phyloP scores from a whole-genome alignment of 1,140 invertebrate genomes.

The Camponotus pennsylvanicus region DNA sequence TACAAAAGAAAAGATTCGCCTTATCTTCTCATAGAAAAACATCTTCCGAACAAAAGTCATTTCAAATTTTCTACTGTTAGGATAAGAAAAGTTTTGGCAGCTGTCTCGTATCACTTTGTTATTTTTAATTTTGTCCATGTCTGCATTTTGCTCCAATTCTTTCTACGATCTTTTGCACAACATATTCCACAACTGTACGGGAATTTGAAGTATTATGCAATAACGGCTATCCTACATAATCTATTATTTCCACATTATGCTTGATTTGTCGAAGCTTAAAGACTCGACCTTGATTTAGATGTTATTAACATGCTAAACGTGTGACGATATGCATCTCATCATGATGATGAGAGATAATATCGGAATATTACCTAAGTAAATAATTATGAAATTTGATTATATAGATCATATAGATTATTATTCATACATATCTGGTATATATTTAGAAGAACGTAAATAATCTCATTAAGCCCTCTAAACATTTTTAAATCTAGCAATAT shows the following conservation, averaged over 20 bases:
- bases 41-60: not conserved
- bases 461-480: not conserved
- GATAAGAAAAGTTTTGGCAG: slow-evolving; percentile 2
- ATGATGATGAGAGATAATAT: not conserved
- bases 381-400: not conserved
- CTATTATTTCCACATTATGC: not conserved
- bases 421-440: not conserved
- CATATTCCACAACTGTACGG: not conserved
- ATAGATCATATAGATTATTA: too few species aligned
- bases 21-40: not conserved
- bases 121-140: not conserved
- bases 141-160: slow-evolving; percentile 12
- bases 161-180: not conserved
- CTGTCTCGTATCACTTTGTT: not conserved
- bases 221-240: not conserved
- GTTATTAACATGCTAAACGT: not conserved
- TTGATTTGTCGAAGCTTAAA: not conserved
- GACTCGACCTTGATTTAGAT: not conserved
- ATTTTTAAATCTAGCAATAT: not conserved
- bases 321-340: not conserved
- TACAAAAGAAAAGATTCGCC: not conserved
- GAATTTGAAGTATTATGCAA: not conserved
- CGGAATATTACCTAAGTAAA: not conserved
- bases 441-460: not conserved
- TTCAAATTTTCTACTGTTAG: not conserved